Evolutionary conservation across 2,888 invertebrate genomes (phyloP).

Genomic region (Bursaphelenchus okinawaensis): DNA sequence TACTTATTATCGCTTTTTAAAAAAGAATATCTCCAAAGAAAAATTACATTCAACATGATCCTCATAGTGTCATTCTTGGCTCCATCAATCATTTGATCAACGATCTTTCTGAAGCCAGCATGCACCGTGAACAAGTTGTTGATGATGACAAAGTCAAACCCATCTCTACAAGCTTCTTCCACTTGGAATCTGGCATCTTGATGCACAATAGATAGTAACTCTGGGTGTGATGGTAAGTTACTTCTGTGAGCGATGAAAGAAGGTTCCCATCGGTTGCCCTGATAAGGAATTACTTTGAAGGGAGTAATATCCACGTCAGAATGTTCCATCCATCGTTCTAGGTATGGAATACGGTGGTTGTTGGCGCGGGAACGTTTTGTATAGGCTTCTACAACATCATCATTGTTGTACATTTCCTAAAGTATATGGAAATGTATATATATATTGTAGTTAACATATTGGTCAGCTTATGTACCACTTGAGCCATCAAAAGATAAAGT

Average conservation of each 20-base stretch:
- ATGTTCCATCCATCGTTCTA: not conserved
- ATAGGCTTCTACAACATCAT: not conserved
- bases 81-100: not conserved
- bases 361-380: not conserved
- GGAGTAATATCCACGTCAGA: not conserved
- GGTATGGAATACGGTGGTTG: not conserved
- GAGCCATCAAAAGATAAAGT: too few species aligned
- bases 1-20: too few species aligned
- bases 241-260: not conserved
- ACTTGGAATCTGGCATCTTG: not conserved
- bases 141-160: not conserved
- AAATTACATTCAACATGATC: not conserved
- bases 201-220: not conserved
- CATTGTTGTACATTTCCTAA: too few species aligned
- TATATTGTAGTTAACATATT: too few species aligned
- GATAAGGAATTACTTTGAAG: not conserved
- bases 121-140: not conserved
- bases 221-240: not conserved
- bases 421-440: too few species aligned
- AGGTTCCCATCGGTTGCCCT: not conserved
- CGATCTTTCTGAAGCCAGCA: not conserved
- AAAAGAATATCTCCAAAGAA: too few species aligned
- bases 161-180: not conserved
- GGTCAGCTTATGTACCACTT: too few species aligned
- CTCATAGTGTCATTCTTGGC: not conserved